Conservation (phyloP, 1,140 invertebrate genomes). For the Aphelenchoides avenae region DNA sequence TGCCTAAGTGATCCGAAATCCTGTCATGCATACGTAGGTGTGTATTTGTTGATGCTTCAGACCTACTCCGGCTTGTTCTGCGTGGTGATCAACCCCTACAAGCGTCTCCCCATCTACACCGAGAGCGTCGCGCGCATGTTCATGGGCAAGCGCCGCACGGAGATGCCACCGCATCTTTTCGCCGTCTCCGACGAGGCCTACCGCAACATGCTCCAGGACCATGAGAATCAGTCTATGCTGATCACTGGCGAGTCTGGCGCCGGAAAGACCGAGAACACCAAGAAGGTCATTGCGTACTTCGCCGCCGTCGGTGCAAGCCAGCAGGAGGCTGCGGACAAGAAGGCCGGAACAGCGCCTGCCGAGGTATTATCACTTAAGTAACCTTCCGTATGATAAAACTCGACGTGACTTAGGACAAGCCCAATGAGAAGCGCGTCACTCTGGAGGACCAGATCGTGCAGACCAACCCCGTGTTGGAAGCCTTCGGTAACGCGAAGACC, state of each 20-base stretch:
- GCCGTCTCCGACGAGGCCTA: conserved; percentile 99
- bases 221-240: conserved; percentile 78
- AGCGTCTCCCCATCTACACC: conserved; percentile 98
- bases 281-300: conserved; percentile 63
- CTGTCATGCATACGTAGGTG: conserved; percentile 6
- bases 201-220: conserved; percentile 89
- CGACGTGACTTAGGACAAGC: too few relatives aligned
- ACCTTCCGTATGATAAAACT: too few relatives aligned
- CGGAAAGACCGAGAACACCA: conserved; percentile 63
- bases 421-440: conserved; percentile 49
- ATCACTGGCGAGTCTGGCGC: conserved; percentile 86
- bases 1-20: conserved; percentile 3
- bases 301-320: conserved; percentile 59
- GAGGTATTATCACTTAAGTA: too few relatives aligned
- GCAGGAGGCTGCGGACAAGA: conserved; percentile 17
- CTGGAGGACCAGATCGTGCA: conserved; percentile 94
- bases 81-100: conserved; percentile 99
- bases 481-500: conserved; percentile 98
- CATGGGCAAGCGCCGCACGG: conserved; percentile 95
- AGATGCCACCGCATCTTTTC: conserved; percentile 98
- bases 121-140: conserved; percentile 80
- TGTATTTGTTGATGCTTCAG: conserved; percentile 64
- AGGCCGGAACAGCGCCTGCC: not conserved
- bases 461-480: conserved; percentile 96
- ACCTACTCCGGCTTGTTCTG: conserved; percentile 99